Conservation (phyloP, 2,113 vertebrate species). For the Lontra canadensis region DNA sequence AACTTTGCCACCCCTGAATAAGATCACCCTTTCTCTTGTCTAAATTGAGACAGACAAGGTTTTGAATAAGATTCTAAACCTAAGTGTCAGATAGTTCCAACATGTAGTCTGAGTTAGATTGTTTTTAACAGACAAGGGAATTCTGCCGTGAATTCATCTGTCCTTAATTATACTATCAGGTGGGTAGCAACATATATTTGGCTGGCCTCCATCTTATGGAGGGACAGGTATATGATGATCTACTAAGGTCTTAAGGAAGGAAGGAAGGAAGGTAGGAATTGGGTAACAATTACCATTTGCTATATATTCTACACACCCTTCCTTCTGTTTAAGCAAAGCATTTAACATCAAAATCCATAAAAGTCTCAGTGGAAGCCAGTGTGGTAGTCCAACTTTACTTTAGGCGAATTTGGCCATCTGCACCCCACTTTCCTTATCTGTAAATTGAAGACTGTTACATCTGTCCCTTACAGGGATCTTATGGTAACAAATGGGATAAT, state of each 20-base stretch:
- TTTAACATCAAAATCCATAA: neutral
- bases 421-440: neutral
- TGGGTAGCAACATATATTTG: neutral
- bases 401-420: neutral
- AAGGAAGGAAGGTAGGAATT: neutral
- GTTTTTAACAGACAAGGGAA: neutral
- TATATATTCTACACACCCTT: neutral
- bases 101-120: neutral
- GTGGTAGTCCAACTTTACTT: neutral
- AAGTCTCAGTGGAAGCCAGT: neutral
- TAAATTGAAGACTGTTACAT: slow-evolving; percentile 59
- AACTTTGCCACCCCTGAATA: neutral
- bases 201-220: rapidly evolving
- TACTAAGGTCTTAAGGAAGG: neutral
- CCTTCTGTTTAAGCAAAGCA: neutral
- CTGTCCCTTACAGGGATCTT: slow-evolving; percentile 23
- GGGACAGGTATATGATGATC: neutral
- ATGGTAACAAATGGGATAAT: slow-evolving; percentile 44
- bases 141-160: neutral
- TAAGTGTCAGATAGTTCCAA: neutral
- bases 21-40: neutral
- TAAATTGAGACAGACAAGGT: neutral
- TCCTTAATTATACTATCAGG: neutral
- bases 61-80: neutral
- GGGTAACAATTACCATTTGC: neutral